phyloP scores from a whole-genome alignment of 2,888 invertebrate genomes.

The Darwinula stevensoni region DNA sequence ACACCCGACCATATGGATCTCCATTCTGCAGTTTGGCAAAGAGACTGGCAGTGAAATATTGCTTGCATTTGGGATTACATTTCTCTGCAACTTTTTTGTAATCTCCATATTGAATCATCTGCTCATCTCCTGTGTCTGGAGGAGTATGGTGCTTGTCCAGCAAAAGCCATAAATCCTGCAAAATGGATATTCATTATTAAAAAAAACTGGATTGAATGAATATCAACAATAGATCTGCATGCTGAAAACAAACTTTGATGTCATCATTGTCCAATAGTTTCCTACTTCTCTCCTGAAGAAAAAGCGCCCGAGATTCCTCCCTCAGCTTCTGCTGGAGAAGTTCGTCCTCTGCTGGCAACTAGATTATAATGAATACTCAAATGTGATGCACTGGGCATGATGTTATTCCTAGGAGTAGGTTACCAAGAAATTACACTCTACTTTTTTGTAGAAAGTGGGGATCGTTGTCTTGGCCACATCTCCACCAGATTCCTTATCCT shows the following conservation, averaged over 20 bases:
- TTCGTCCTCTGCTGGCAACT: slow-evolving; percentile 45
- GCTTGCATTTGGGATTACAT: slow-evolving; percentile 42
- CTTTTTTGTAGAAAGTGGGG: too few species aligned
- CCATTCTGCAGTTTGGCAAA: slow-evolving; percentile 63
- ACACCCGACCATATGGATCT: slow-evolving; percentile 57
- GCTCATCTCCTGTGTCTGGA: slow-evolving; percentile 38
- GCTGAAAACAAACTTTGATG: slow-evolving; percentile 22
- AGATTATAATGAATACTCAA: too few species aligned
- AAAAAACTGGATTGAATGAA: slow-evolving; percentile 3
- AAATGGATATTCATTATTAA: slow-evolving; percentile 1
- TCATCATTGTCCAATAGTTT: slow-evolving; percentile 63
- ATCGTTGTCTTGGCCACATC: too few species aligned
- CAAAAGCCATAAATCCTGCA: slow-evolving; percentile 39
- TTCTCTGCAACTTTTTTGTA: slow-evolving; percentile 44
- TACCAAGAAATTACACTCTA: too few species aligned
- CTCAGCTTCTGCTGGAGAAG: slow-evolving; percentile 43
- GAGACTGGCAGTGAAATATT: slow-evolving; percentile 31
- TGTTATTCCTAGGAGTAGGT: too few species aligned
- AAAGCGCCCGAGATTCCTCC: slow-evolving; percentile 61
- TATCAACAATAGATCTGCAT: too few species aligned
- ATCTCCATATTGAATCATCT: slow-evolving; percentile 54
- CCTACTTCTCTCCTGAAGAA: slow-evolving; percentile 52
- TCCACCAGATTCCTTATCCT: too few species aligned
- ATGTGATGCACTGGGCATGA: too few species aligned
- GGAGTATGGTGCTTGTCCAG: slow-evolving; percentile 51